These are phyloP conservation scores for Stegana nigrithorax DNA, from an alignment of 2,888 invertebrate genomes.

Conservation along the genomic window DNA sequence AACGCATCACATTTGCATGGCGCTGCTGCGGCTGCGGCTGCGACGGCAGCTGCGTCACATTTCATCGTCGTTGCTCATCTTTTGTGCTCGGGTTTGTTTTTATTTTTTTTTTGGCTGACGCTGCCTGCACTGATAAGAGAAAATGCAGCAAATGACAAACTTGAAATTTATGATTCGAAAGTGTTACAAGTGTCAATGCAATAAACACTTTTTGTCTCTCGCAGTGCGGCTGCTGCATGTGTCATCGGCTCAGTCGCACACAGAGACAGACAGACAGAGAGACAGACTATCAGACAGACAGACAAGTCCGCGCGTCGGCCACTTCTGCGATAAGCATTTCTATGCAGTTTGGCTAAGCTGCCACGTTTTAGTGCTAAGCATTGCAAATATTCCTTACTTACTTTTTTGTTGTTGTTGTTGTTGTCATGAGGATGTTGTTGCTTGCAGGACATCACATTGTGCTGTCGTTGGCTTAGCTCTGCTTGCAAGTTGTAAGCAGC, in stretches of 20 bases:
- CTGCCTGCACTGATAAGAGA: not conserved
- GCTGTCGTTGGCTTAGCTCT: no score
- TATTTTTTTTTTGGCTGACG: constrained; percentile 36
- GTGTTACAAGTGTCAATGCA: constrained; percentile 57
- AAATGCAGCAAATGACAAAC: constrained; percentile 49
- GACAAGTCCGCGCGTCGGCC: no score
- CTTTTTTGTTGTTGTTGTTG: no score
- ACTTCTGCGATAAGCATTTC: no score
- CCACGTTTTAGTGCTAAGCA: no score
- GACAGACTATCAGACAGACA: constrained; percentile 20
- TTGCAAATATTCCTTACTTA: no score
- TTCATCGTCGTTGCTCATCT: not conserved
- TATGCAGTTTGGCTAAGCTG: no score
- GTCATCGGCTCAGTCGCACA: constrained; percentile 33
- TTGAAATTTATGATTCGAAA: constrained; percentile 58
- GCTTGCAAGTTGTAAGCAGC: no score
- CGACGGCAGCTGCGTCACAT: not conserved
- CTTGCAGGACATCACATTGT: no score
- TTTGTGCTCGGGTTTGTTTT: constrained; percentile 22
- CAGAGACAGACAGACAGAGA: constrained; percentile 24
- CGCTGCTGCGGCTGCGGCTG: no score
- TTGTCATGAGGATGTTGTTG: no score
- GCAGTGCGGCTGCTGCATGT: constrained; percentile 6
- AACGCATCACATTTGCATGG: constrained; percentile 34
- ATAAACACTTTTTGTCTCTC: constrained; percentile 46